Evolutionary conservation across 1,140 invertebrate species (phyloP), one percentile per base, ranked within the genome.

Genomic region (Caerostris extrusa): DNA sequence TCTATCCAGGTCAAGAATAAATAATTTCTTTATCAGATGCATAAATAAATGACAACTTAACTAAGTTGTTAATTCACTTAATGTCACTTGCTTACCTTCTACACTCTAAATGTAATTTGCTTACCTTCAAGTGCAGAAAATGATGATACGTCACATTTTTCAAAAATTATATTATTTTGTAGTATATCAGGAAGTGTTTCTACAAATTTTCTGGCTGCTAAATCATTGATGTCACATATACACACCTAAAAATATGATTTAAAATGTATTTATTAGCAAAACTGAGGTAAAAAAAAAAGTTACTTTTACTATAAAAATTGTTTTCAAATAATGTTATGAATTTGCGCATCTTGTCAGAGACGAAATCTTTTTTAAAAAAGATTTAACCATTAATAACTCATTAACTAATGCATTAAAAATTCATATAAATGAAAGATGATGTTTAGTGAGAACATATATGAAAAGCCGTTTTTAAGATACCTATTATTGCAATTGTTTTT

Each of bases 131-230:
- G 77, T 77, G 88, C 91, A 3, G 55, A 55, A 67, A 82, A 64
- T 50, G 34, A 64, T 55, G 90, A 55, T 14, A 92, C 90, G 85
- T 92, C 90, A 85, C 81, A 92, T 92, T 92, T 92, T 19, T 57
- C 34, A 57, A 92, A 92, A 12, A 92, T 55, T 19, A 85, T 8
- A 19, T 92, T 92, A 3, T n/a, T 55, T 92, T 92, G 85, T 12
- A 56, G 34, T 10, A n/a, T 34, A 5, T 92, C 90, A 17, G 90
- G 77, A 60, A 91, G 71, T 5, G 5, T 81, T 91, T 60, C 17
- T 60, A 91, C 60, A 60, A 53, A 81, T 50, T 82, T 7, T 17
- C 14, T 3, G 6, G 57, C 56, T 60, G 56, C 6, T 17, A 7
- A n/a, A 53, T 82, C 14, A 53, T 81, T 60, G 12, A 91, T 82